Evolutionary conservation across 1,140 invertebrate genomes (phyloP).

Genomic region (Drosophila chauvacae): DNA sequence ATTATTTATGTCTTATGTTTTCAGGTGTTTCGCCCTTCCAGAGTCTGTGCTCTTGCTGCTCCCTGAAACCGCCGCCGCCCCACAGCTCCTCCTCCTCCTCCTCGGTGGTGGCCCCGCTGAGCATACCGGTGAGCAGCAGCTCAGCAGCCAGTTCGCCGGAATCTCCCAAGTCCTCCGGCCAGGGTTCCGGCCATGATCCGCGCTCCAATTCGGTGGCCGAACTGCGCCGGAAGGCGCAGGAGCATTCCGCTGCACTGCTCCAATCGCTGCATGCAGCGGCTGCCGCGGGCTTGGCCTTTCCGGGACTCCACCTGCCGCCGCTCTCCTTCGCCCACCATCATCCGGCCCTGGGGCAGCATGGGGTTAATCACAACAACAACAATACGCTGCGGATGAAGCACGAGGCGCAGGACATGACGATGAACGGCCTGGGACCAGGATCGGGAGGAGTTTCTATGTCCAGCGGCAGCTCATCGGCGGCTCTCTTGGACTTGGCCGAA

Average conservation of each 20-base stretch:
- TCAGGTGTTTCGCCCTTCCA: slow-evolving; percentile 86
- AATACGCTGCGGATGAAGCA: slow-evolving; percentile 69
- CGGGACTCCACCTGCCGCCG: slow-evolving; percentile 86
- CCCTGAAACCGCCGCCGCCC: slow-evolving; percentile 87
- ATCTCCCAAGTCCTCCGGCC: slow-evolving; percentile 76
- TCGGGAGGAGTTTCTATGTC: slow-evolving; percentile 30
- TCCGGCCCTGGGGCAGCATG: slow-evolving; percentile 44
- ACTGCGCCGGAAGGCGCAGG: slow-evolving; percentile 94
- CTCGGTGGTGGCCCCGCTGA: slow-evolving; percentile 74
- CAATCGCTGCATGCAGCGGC: slow-evolving; percentile 89
- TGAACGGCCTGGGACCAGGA: slow-evolving; percentile 71
- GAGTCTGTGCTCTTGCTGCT: slow-evolving; percentile 91
- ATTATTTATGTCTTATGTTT: not conserved
- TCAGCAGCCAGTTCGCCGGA: slow-evolving; percentile 78
- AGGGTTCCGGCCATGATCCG: slow-evolving; percentile 85
- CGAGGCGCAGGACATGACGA: slow-evolving; percentile 83
- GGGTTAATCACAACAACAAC: slow-evolving; percentile 63
- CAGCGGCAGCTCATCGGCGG: slow-evolving; percentile 43
- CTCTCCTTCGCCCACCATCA: slow-evolving; percentile 80
- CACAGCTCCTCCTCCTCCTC: slow-evolving; percentile 27
- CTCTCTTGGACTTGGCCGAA: slow-evolving; percentile 70
- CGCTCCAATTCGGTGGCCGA: slow-evolving; percentile 94
- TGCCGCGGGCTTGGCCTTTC: slow-evolving; percentile 84
- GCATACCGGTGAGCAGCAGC: slow-evolving; percentile 70
- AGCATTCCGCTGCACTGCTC: slow-evolving; percentile 93